Evolutionary conservation across 1,140 invertebrate species (phyloP).

Genomic region (Anastrepha obliqua): DNA sequence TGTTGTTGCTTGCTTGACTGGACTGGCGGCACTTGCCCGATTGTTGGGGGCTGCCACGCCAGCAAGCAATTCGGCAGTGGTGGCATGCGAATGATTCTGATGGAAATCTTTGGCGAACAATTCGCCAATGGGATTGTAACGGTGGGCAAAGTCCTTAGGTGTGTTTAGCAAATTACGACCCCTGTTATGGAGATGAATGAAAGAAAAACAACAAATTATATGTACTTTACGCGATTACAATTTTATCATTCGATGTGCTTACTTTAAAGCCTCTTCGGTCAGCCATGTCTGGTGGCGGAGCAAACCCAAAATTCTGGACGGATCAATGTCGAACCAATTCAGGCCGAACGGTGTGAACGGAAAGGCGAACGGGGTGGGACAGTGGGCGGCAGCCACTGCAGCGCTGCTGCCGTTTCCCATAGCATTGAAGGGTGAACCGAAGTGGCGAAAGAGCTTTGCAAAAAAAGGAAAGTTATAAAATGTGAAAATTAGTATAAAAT

Average conservation of each 20-base stretch:
- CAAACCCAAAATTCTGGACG: constrained; percentile 73
- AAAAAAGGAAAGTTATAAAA: neutral
- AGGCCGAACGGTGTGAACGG: constrained; percentile 72
- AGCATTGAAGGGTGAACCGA: constrained; percentile 62
- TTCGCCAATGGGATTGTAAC: constrained; percentile 69
- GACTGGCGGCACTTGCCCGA: constrained; percentile 7
- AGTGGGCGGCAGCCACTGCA: constrained; percentile 60
- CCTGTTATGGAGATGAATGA: constrained; percentile 57
- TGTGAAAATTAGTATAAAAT: neutral
- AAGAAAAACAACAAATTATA: too few species aligned
- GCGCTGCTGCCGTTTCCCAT: constrained; percentile 56
- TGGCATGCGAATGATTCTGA: constrained; percentile 57
- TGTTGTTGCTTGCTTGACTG: constrained; percentile 28
- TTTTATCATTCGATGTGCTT: neutral
- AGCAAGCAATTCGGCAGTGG: constrained; percentile 63
- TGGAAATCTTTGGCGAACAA: constrained; percentile 64
- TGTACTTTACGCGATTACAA: too few species aligned
- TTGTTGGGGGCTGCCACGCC: constrained; percentile 37
- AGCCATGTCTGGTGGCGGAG: constrained; percentile 73
- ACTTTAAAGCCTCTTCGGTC: constrained; percentile 73
- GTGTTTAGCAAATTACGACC: constrained; percentile 67
- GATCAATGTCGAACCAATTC: constrained; percentile 73
- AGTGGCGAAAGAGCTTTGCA: constrained; percentile 67
- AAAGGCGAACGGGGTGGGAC: constrained; percentile 71
- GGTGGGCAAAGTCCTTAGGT: constrained; percentile 72